Evolutionary conservation across 2,888 invertebrate genomes (phyloP).

Genomic region (Xylota sylvarum): DNA sequence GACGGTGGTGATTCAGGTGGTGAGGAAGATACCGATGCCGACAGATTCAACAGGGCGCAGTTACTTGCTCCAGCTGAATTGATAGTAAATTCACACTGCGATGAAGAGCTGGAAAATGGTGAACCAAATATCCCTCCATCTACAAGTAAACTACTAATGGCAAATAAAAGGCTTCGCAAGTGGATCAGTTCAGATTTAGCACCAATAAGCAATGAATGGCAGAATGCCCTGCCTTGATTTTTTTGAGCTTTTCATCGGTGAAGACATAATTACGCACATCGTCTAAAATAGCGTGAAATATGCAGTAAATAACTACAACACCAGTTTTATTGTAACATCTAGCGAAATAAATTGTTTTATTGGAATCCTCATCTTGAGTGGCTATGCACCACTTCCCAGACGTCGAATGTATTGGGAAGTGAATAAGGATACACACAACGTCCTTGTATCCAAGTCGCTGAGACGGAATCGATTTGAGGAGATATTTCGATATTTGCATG

Average conservation of each 20-base stretch:
- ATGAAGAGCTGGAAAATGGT: background rate
- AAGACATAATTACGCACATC: conserved; percentile 4
- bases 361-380: too few species aligned
- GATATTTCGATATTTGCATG: conserved; percentile 21
- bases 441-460: conserved; percentile 13
- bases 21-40: too few species aligned
- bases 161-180: background rate
- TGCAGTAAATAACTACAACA: conserved; percentile 4
- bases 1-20: background rate
- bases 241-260: conserved; percentile 17
- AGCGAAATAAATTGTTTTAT: conserved; percentile 5
- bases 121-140: conserved; percentile 12
- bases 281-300: conserved; percentile 13
- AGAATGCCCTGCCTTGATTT: background rate
- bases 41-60: too few species aligned
- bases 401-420: conserved; percentile 19
- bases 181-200: conserved; percentile 3
- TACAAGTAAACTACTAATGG: background rate
- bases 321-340: conserved; percentile 1
- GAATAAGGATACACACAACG: conserved; percentile 20
- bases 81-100: conserved; percentile 11
- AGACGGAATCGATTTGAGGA: background rate
- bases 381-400: conserved; percentile 13
- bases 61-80: conserved; percentile 16
- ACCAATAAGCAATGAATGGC: conserved; percentile 5